Conservation (phyloP, 2,113 vertebrate species). For the Rhinolophus sinicus region DNA sequence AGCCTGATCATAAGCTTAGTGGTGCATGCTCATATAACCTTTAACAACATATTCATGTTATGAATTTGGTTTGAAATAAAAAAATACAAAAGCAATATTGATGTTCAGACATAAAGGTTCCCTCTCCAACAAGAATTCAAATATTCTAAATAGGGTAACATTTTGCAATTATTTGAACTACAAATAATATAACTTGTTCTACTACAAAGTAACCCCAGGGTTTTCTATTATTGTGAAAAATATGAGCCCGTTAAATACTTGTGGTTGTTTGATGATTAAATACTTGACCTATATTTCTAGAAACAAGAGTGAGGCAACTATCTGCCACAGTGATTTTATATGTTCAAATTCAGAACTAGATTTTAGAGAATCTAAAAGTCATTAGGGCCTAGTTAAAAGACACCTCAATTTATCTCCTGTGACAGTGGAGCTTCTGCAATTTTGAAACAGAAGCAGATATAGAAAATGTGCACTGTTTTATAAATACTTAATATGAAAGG, state of each 20-base stretch:
- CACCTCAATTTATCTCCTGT: constrained; percentile 50
- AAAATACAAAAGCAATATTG: not conserved
- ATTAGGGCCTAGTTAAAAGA: constrained; percentile 33
- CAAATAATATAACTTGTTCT: not conserved
- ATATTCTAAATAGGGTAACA: not conserved
- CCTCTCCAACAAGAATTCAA: not conserved
- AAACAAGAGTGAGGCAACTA: constrained; percentile 21
- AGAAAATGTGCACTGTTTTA: not conserved
- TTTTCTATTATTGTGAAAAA: constrained; percentile 57
- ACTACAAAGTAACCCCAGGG: not conserved
- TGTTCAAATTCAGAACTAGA: constrained; percentile 19
- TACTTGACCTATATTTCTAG: constrained; percentile 59
- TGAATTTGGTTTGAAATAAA: not conserved
- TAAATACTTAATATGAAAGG: not conserved
- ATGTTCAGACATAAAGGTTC: not conserved
- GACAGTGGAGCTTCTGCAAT: not conserved
- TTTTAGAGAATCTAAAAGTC: constrained; percentile 52
- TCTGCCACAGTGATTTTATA: constrained; percentile 45
- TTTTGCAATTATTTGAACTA: not conserved
- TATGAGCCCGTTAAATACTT: constrained; percentile 33
- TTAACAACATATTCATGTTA: not conserved
- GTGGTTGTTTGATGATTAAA: constrained; percentile 57
- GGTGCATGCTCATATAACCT: rapidly evolving
- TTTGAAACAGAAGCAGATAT: not conserved
- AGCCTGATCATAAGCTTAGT: not conserved